A percentile compares a stretch with the other conserved stretches of the same genome.
These are phyloP conservation scores for Phania funesta DNA, from an alignment of 2,888 invertebrate genomes.

Conservation along the genomic window DNA sequence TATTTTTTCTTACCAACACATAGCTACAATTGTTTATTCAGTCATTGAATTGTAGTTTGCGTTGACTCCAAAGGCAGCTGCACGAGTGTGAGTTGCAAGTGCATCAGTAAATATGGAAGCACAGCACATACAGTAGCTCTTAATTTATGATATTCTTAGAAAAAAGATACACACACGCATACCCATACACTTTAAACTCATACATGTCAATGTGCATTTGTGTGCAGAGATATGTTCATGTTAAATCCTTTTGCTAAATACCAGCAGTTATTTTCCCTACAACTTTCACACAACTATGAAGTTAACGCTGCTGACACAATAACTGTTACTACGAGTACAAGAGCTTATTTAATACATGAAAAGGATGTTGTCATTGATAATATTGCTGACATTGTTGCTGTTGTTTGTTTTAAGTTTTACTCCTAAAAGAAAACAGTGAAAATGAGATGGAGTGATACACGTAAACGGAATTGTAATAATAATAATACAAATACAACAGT, in stretches of 20 bases:
- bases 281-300: conserved; percentile 20
- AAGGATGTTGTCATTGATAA: conserved; percentile 68
- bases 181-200: neutral
- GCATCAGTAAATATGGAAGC: conserved; percentile 1
- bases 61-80: conserved; percentile 7
- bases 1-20: conserved; percentile 31
- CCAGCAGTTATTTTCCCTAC: conserved; percentile 39
- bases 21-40: conserved; percentile 48
- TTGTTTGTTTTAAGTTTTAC: conserved; percentile 36
- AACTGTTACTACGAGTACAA: conserved; percentile 1
- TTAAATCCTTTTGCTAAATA: conserved; percentile 49
- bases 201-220: neutral
- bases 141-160: conserved; percentile 63
- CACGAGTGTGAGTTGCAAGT: neutral
- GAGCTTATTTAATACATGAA: conserved; percentile 45
- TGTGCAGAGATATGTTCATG: conserved; percentile 15
- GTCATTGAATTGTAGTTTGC: conserved; percentile 45
- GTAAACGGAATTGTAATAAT: conserved; percentile 51
- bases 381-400: conserved; percentile 53
- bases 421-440: neutral
- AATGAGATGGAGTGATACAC: neutral
- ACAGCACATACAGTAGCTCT: conserved; percentile 52
- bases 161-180: too few relatives aligned
- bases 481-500: conserved; percentile 46
- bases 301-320: conserved; percentile 6